Evolutionary conservation across 2,113 vertebrate genomes (phyloP), one percentile per base, ranked within the genome.

Genomic region (Cygnus atratus): DNA sequence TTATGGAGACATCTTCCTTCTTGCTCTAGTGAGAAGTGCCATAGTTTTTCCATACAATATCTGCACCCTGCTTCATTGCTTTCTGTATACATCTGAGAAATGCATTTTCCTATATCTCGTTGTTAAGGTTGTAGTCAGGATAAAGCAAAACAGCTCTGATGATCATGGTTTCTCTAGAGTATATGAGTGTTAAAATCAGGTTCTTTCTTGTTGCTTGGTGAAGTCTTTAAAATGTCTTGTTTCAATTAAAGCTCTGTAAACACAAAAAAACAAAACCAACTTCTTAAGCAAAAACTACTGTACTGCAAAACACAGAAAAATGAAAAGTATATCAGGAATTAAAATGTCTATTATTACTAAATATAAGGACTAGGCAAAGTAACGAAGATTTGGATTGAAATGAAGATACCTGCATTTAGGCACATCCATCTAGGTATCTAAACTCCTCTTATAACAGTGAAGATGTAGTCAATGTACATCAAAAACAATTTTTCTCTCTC

Each of bases 81-180:
- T 91, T 77, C 55, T 65, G 3, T 68, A 31, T 19, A 17, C 3
- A 37, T 19, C 25, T 28, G 16, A 86, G 16, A 37, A 29, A n/a
- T 0, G 0, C 2, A 3, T 84, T 80, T 76, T 73, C 13, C 16
- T 72, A 0, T 58, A 5, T 46, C 5, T 50, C 18, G 5, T 58
- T 93, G 25, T 41, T 76, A 44, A 15, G 18, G 20, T 75, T 86
- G 41, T 61, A 31, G 16, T 46, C 25, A 46, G 20, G 76, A n/a
- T 80, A 88, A 88, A 80, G 39, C 19, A 31, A 52, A 87, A 72
- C 9, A 94, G 37, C 31, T 44, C 22, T 50, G 21, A 37, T 84
- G 16, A 43, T 80, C 19, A 8, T 43, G 43, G 10, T 57, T 88
- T 43, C 43, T 65, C 18, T 16, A n/a, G 35, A 84, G 57, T 25